A percentile compares a stretch with the other conserved stretches of the same genome.
phyloP scores from a whole-genome alignment of 2,888 invertebrate species.

The Lepidochrysops patricia region DNA sequence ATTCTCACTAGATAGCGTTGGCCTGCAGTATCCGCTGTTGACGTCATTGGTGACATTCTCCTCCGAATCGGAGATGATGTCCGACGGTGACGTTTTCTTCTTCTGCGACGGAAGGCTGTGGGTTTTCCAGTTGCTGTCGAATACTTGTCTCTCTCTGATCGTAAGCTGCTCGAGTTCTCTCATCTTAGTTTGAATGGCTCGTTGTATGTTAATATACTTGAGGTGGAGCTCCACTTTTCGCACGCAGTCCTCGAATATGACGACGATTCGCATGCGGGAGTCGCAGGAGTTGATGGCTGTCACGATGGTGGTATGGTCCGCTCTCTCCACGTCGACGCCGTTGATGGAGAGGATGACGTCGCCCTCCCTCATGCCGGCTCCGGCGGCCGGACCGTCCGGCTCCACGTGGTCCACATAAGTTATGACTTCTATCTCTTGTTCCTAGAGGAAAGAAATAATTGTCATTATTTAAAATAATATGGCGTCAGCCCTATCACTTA shows the following conservation, averaged over 20 bases:
- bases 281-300: conserved; percentile 92
- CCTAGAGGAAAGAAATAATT: conserved; percentile 44
- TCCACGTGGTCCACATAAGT: conserved; percentile 98
- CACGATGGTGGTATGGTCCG: conserved; percentile 95
- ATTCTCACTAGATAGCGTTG: conserved; percentile 88
- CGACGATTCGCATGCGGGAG: conserved; percentile 94
- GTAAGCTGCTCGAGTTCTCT: conserved; percentile 88
- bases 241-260: conserved; percentile 96
- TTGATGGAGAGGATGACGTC: conserved; percentile 97
- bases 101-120: conserved; percentile 91
- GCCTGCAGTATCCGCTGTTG: conserved; percentile 79
- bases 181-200: conserved; percentile 87
- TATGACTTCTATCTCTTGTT: conserved; percentile 95
- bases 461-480: background rate
- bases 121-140: conserved; percentile 92
- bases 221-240: conserved; percentile 94
- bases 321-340: conserved; percentile 94
- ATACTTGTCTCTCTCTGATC: conserved; percentile 85
- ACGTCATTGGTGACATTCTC: conserved; percentile 62
- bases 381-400: conserved; percentile 91
- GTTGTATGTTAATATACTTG: conserved; percentile 91
- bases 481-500: too few relatives aligned
- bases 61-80: conserved; percentile 57
- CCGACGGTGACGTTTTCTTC: conserved; percentile 78
- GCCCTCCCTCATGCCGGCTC: conserved; percentile 95